Evolutionary conservation across 2,113 vertebrate genomes (phyloP), one percentile per base, ranked within the genome.

Genomic region (Grallaria varia): DNA sequence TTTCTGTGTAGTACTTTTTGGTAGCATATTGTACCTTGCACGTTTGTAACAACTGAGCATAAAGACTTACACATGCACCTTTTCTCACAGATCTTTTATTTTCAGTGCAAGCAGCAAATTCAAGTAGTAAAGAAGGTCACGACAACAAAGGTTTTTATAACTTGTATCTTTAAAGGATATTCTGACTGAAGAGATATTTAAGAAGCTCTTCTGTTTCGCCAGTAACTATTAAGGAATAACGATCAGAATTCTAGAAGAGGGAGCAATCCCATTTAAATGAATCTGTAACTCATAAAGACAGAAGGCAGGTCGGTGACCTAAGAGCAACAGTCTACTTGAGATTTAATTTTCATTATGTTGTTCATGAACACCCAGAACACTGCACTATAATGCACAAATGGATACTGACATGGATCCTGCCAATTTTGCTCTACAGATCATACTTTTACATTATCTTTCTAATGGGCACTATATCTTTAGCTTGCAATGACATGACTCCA

Each of bases 371-470:
- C 98, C 98, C 97, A 98, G 98, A 98, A 98, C 98, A 99, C 98
- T 98, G 98, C 97, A 98, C 98, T 99, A 99, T 99, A 99, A 99
- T 99, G 99, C 99, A 96, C 99, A 99, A 98, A 99, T 99, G 99
- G 99, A 99, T 98, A 98, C 99, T 98, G 98, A 98, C 98, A 98
- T 99, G 99, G 99, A 99, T 99, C 98, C 99, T 99, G 98, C 99
- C 99, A 98, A 98, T 98, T 98, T 97, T 99, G 98, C 98, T 99
- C 98, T 99, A 98, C 97, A 99, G 98, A 98, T 98, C 99, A 96
- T 99, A 99, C 98, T 98, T 99, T 98, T 99, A 99, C 92, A 96
- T 98, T 86, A 96, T 99, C 97, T 99, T 99, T 98, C 98, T 99
- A 95, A 97, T 99, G 96, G 98, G 99, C 98, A 98, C 98, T 89